phyloP scores from a whole-genome alignment of 1,140 invertebrate species.

The Acarapis woodi region DNA sequence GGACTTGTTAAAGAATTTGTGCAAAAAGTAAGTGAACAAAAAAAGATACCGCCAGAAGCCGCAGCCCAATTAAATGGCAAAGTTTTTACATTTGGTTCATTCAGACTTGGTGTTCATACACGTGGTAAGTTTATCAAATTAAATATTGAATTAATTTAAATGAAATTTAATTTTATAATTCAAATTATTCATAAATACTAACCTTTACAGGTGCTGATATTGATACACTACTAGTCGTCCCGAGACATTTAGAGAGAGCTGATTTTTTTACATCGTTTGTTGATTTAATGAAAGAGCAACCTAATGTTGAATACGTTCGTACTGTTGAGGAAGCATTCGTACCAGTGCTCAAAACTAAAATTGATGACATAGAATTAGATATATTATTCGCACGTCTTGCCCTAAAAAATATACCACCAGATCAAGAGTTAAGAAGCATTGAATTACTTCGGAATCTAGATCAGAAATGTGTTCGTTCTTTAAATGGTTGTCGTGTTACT shows the following conservation, averaged over 20 bases:
- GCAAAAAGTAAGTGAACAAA: slow-evolving; percentile 47
- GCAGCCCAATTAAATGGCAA: slow-evolving; percentile 75
- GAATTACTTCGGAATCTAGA: slow-evolving; percentile 78
- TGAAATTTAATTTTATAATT: slow-evolving; percentile 2
- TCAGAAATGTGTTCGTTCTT: slow-evolving; percentile 74
- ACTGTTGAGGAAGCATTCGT: slow-evolving; percentile 96
- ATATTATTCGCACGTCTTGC: slow-evolving; percentile 81
- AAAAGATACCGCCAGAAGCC: slow-evolving; percentile 56
- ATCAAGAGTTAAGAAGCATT: slow-evolving; percentile 56
- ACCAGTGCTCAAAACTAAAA: slow-evolving; percentile 96
- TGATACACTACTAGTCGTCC: slow-evolving; percentile 88
- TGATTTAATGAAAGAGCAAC: slow-evolving; percentile 55
- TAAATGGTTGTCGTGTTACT: slow-evolving; percentile 92
- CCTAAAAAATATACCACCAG: slow-evolving; percentile 58
- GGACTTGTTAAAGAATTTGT: slow-evolving; percentile 73
- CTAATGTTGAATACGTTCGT: slow-evolving; percentile 51
- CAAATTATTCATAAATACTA: neutral
- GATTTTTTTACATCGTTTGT: slow-evolving; percentile 91
- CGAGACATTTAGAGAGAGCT: slow-evolving; percentile 61
- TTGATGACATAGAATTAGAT: slow-evolving; percentile 85
- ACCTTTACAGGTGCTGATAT: slow-evolving; percentile 79
- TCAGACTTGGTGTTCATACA: slow-evolving; percentile 58
- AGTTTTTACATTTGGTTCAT: slow-evolving; percentile 97
- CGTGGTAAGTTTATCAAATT: slow-evolving; percentile 21
- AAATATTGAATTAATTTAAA: neutral